Evolutionary conservation across 1,140 invertebrate species (phyloP).

Genomic region (Elysia chlorotica): DNA sequence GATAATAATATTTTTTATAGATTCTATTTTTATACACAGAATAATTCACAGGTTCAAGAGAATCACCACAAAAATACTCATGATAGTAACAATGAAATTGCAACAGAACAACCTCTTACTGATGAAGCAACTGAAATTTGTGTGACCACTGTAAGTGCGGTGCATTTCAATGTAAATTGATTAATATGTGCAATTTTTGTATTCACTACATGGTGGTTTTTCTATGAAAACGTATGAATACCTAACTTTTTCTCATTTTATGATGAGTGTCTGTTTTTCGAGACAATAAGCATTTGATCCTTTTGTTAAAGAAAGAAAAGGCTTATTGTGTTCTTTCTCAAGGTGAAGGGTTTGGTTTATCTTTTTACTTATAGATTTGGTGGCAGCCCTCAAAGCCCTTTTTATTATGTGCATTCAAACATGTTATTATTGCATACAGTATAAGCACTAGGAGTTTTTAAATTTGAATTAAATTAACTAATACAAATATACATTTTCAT

Average conservation of each 20-base stretch:
- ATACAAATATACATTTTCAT: background rate
- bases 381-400: too few relatives aligned
- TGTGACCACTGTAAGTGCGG: constrained; percentile 4
- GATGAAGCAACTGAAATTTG: constrained; percentile 19
- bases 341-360: too few relatives aligned
- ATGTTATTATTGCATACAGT: background rate
- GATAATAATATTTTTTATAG: background rate
- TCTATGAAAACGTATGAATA: too few relatives aligned
- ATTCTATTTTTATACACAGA: background rate
- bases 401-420: too few relatives aligned
- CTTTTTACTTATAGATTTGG: too few relatives aligned
- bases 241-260: background rate
- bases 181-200: background rate
- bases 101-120: background rate
- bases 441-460: background rate
- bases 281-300: background rate
- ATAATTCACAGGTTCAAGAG: background rate
- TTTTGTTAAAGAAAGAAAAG: too few relatives aligned
- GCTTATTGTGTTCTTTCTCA: too few relatives aligned
- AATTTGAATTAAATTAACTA: background rate
- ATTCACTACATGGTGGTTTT: background rate
- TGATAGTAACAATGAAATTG: background rate
- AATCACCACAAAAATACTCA: background rate
- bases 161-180: background rate
- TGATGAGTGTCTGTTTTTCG: background rate